These are phyloP conservation scores for Mus pahari DNA, from an alignment of 2,113 vertebrate species.

Conservation along the genomic window DNA sequence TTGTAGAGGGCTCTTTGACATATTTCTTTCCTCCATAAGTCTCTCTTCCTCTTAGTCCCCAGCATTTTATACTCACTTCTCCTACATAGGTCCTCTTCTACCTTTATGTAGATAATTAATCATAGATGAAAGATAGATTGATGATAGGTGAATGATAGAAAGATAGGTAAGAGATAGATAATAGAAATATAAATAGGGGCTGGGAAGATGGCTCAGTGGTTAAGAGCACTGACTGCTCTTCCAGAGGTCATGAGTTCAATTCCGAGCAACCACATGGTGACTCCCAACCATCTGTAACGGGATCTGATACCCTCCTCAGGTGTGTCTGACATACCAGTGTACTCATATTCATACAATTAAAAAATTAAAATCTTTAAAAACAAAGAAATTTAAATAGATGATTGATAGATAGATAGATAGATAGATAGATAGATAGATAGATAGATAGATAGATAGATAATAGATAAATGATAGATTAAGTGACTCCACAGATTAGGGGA, in stretches of 20 bases:
- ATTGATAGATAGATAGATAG: not conserved
- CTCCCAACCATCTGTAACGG: too few relatives aligned
- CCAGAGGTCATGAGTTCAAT: too few relatives aligned
- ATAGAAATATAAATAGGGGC: not conserved
- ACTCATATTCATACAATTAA: too few relatives aligned
- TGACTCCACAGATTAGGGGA: not conserved
- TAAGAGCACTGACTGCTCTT: too few relatives aligned
- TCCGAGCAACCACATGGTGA: too few relatives aligned
- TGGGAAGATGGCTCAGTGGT: too few relatives aligned
- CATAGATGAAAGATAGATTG: not conserved
- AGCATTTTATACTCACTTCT: too few relatives aligned
- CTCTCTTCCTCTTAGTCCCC: not conserved
- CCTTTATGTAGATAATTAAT: not conserved
- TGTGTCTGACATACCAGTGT: too few relatives aligned
- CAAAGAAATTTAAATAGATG: too few relatives aligned
- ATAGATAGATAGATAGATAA: not conserved
- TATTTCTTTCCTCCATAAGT: too few relatives aligned
- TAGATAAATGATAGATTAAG: not conserved
- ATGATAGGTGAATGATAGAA: not conserved
- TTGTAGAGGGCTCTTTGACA: not conserved
- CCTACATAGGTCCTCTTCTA: not conserved
- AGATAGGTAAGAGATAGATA: not conserved
- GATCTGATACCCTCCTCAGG: too few relatives aligned
- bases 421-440: not conserved
- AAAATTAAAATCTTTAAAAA: too few relatives aligned